These are phyloP conservation scores for Ceyx cyanopectus DNA, from an alignment of 2,113 vertebrate species.

Conservation along the genomic window DNA sequence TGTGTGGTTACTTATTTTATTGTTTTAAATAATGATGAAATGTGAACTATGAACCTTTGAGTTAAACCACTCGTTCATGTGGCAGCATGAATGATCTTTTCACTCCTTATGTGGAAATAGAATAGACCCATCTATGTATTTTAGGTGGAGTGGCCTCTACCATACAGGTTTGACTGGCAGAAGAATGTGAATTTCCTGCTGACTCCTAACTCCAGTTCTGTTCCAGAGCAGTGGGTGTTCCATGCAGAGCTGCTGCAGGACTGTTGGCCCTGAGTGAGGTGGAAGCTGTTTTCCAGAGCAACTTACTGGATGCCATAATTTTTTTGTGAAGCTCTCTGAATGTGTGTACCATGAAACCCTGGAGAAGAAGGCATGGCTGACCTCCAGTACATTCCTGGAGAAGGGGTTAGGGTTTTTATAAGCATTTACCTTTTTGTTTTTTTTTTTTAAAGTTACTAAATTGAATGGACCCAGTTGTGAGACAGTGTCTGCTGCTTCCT, in stretches of 20 bases:
- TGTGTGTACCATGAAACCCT: background rate
- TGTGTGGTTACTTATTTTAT: background rate
- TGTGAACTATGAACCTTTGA: background rate
- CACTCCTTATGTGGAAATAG: fast-evolving
- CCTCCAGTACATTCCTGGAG: background rate
- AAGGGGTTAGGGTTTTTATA: background rate
- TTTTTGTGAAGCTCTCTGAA: background rate
- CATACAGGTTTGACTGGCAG: fast-evolving
- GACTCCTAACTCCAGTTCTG: background rate
- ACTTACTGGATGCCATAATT: background rate
- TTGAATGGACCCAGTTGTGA: background rate
- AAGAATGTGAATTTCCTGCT: background rate
- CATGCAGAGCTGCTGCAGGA: background rate
- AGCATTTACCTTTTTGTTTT: background rate
- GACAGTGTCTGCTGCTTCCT: too few relatives aligned
- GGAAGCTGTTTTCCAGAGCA: background rate
- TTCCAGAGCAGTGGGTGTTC: background rate
- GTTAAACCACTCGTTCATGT: background rate
- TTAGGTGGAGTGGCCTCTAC: background rate
- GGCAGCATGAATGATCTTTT: background rate
- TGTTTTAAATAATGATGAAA: background rate
- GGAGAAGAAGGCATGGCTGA: background rate
- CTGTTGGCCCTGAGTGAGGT: fast-evolving
- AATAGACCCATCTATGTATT: fast-evolving
- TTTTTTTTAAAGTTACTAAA: background rate